Conservation (phyloP, 2,113 vertebrate genomes). For the Peromyscus leucopus region DNA sequence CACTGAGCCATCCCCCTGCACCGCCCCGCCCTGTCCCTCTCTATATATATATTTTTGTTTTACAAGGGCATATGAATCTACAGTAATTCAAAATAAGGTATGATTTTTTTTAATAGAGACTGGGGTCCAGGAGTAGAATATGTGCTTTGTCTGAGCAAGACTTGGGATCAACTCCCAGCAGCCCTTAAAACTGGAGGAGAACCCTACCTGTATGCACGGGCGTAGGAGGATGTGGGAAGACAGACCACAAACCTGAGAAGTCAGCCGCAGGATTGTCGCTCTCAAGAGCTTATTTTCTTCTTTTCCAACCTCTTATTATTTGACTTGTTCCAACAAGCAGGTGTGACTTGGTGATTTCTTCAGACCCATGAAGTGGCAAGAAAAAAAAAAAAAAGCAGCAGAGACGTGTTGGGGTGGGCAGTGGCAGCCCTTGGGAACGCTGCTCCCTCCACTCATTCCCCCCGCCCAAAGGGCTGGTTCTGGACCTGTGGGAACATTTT, state of each 20-base stretch:
- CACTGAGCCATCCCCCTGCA: background rate
- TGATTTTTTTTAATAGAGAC: background rate
- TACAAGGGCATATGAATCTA: background rate
- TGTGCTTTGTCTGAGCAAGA: background rate
- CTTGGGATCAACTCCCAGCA: background rate
- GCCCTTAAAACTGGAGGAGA: background rate
- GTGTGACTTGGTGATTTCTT: background rate
- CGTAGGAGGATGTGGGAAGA: background rate
- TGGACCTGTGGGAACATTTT: background rate
- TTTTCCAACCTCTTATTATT: background rate
- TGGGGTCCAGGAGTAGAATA: background rate
- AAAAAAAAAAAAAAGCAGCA: background rate
- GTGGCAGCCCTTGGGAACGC: rapidly evolving
- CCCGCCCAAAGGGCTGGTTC: background rate
- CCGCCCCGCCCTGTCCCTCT: no score
- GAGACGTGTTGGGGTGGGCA: no score
- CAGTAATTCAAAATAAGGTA: background rate
- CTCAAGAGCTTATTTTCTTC: background rate
- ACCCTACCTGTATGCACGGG: rapidly evolving
- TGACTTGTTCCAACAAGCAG: background rate
- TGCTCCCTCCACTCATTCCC: rapidly evolving
- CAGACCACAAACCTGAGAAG: background rate
- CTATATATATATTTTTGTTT: no score
- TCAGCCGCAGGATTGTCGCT: background rate
- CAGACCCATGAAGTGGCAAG: background rate